phyloP scores from a whole-genome alignment of 2,113 vertebrate species.

The Coracopsis vasa region DNA sequence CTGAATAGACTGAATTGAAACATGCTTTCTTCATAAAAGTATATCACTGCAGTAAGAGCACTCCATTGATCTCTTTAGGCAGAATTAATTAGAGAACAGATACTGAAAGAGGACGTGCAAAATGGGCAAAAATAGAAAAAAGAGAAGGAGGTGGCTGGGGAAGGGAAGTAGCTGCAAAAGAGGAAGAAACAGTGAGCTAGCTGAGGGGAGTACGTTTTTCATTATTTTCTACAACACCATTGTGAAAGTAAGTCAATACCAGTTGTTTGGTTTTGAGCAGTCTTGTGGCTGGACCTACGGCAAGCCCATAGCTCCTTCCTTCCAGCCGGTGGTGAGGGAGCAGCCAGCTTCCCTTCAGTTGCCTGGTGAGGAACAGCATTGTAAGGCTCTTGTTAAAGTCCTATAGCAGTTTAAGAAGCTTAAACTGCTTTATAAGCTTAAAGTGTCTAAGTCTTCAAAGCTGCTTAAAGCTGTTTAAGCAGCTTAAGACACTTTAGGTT shows the following conservation, averaged over 20 bases:
- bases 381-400: neutral
- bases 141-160: neutral
- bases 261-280: neutral
- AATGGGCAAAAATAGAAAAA: neutral
- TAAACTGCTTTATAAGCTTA: conserved; percentile 58
- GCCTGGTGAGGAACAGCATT: accelerated
- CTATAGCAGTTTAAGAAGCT: conserved; percentile 54
- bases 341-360: neutral
- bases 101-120: neutral
- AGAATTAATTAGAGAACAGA: neutral
- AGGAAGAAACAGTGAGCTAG: neutral
- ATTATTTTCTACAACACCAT: neutral
- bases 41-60: neutral
- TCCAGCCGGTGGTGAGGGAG: neutral
- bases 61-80: neutral
- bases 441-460: conserved; percentile 52
- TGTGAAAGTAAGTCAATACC: neutral
- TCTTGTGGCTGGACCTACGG: neutral
- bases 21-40: neutral
- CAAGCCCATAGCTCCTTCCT: neutral
- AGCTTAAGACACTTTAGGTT: conserved; percentile 32
- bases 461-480: conserved; percentile 63
- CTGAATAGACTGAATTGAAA: neutral
- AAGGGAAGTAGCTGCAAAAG: neutral
- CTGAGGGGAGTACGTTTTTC: neutral